Evolutionary conservation across 2,888 invertebrate genomes (phyloP), one percentile per base, ranked within the genome.

Genomic region (Polyommatus iphigenia): DNA sequence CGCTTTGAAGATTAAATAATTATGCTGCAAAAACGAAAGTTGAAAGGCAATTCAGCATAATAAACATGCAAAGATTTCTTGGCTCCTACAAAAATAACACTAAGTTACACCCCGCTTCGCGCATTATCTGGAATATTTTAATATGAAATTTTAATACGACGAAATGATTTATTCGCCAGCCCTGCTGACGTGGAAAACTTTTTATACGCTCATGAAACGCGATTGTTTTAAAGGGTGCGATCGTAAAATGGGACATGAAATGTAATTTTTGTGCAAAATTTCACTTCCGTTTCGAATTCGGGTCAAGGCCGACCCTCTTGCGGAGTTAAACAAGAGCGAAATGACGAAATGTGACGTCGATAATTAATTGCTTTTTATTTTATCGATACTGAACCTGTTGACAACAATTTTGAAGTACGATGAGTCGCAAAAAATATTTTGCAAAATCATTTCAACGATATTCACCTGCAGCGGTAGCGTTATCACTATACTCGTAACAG

Each of bases 51-150:
- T 50, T n/a, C 20, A 73, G 29, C 18, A 54, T 54, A 54, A 75
- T 75, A 75, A 75, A 50, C 29, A 75, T 54, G 54, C 54, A 54
- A 54, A 29, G 29, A 75, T 75, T 75, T 50, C 15, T 24, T 46
- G 29, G 24, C 50, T 50, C 24, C 75, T 24, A 50, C 46, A 75
- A 75, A 41, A 50, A 75, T 54, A 24, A 29, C 7, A 18, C 54
- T 15, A 5, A 29, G 18, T 18, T 75, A 75, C 29, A 15, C 50
- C 15, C 46, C 46, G 20, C 46, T 75, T 54, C 50, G 18, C 54
- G 18, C 41, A 75, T 29, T 75, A 75, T 54, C 73, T 73, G n/a
- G 46, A 73, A 50, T 50, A 54, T 75, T 54, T 54, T 75, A 75
- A 24, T 54, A 75, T 15, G 5, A 29, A 75, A 75, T 29, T 18